Evolutionary conservation across 2,113 vertebrate species (phyloP).

Genomic region (Tapirus terrestris): DNA sequence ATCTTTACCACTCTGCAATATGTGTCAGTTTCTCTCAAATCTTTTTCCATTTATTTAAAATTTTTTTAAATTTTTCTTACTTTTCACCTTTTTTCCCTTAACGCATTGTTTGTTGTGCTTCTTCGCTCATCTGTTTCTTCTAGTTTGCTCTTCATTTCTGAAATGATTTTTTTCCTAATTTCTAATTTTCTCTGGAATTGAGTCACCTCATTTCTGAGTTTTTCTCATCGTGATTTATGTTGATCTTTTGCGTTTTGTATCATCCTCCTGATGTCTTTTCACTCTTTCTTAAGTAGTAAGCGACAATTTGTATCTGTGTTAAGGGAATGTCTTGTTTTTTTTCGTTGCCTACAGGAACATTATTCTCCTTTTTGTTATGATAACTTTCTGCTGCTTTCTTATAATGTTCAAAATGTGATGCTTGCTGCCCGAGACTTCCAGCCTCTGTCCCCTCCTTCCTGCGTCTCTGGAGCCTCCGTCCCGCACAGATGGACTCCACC

Average conservation of each 20-base stretch:
- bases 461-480: accelerated
- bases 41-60: neutral
- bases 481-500: neutral
- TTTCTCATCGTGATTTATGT: neutral
- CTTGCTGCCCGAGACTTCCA: neutral
- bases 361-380: too few relatives aligned
- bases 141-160: neutral
- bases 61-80: neutral
- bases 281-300: neutral
- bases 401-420: accelerated
- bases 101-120: neutral
- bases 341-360: neutral
- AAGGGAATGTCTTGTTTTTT: neutral
- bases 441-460: neutral
- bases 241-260: too few relatives aligned
- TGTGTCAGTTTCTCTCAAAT: neutral
- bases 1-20: neutral
- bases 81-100: neutral
- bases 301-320: neutral
- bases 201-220: neutral
- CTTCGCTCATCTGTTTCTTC: neutral
- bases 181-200: neutral
- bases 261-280: neutral
- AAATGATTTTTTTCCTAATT: neutral
- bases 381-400: neutral